Percentiles rank a stretch among this genome's conserved stretches.
Evolutionary conservation across 2,113 vertebrate genomes (phyloP).

Genomic region (Apaloderma vittatum): DNA sequence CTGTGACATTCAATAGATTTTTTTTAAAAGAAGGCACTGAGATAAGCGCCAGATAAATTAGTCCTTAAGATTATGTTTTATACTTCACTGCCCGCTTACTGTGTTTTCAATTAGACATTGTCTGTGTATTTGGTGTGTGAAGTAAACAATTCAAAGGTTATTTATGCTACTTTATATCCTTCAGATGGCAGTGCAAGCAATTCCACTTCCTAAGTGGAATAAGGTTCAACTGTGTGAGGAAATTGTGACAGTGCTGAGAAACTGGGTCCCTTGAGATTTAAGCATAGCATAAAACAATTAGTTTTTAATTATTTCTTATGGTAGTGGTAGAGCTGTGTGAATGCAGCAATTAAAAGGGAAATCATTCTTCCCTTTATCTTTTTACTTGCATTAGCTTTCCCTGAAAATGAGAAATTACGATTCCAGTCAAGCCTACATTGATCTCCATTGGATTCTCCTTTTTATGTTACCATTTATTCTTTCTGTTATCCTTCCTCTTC

Average conservation of each 20-base stretch:
- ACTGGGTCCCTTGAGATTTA: not conserved
- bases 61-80: not conserved
- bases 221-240: not conserved
- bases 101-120: not conserved
- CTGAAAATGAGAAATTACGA: not conserved
- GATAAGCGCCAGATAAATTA: not conserved
- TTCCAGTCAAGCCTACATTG: not conserved
- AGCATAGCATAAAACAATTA: not conserved
- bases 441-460: not conserved
- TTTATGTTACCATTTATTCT: not conserved
- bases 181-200: constrained; percentile 12
- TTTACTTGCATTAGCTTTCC: not conserved
- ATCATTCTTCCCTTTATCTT: not conserved
- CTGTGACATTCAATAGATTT: not conserved
- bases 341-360: not conserved
- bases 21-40: not conserved
- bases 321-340: not conserved
- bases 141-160: not conserved
- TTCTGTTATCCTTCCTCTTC: not conserved
- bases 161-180: not conserved
- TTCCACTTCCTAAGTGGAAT: not conserved
- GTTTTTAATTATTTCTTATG: not conserved
- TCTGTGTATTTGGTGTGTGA: not conserved
- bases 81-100: not conserved
- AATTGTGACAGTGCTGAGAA: not conserved